Evolutionary conservation across 2,797 vertebrate genomes (phyloP).

Genomic region (Anguilla anguilla): DNA sequence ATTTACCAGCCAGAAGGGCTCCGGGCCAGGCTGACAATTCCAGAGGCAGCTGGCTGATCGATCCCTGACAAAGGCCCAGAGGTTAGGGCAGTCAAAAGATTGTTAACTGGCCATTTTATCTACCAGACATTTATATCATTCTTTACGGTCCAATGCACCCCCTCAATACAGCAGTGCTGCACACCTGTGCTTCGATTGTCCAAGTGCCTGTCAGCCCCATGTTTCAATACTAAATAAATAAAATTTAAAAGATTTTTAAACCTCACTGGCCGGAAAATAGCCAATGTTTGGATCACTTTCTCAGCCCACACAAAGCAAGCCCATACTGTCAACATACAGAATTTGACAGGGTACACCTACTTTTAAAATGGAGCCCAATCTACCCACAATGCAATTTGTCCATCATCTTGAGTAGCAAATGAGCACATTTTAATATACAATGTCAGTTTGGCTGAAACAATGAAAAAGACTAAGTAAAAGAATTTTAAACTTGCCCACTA

Average conservation of each 20-base stretch:
- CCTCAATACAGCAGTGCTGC: slow-evolving; percentile 66
- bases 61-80: slow-evolving; percentile 77
- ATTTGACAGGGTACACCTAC: slow-evolving; percentile 33
- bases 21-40: slow-evolving; percentile 68
- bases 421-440: slow-evolving; percentile 18
- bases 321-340: slow-evolving; percentile 26
- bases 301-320: slow-evolving; percentile 20
- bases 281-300: slow-evolving; percentile 10
- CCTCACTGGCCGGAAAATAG: slow-evolving; percentile 44
- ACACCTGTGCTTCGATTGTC: slow-evolving; percentile 74
- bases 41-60: slow-evolving; percentile 80
- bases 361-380: background rate
- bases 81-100: slow-evolving; percentile 83
- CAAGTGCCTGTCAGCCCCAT: slow-evolving; percentile 58
- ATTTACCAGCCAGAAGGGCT: slow-evolving; percentile 66
- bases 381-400: slow-evolving; percentile 29
- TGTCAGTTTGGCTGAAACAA: background rate
- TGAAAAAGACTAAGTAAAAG: background rate
- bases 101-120: slow-evolving; percentile 85
- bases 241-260: slow-evolving; percentile 45
- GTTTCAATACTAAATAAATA: background rate
- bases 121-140: slow-evolving; percentile 84
- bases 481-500: background rate
- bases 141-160: slow-evolving; percentile 74
- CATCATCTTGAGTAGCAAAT: slow-evolving; percentile 24